Evolutionary conservation across 2,797 vertebrate genomes (phyloP).

Genomic region (Anas acuta): DNA sequence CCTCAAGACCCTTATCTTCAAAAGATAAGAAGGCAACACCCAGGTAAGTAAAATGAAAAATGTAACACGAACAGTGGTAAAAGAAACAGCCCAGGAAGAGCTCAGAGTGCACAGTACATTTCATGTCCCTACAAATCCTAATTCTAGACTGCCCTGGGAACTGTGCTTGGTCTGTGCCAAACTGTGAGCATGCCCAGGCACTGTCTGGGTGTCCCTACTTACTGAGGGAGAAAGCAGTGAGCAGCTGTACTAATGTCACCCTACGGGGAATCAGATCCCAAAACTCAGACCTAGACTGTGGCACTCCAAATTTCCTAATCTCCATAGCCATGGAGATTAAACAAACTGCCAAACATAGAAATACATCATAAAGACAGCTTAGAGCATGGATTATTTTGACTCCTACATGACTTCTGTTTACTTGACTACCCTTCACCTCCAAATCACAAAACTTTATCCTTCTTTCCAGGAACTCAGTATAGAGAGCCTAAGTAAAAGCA

Average conservation of each 20-base stretch:
- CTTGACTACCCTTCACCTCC: neutral
- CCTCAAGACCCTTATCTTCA: neutral
- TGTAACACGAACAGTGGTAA: neutral
- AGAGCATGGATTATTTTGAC: neutral
- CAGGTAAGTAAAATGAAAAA: neutral
- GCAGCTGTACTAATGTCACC: neutral
- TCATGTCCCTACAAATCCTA: neutral
- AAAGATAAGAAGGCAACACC: neutral
- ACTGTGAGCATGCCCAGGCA: neutral
- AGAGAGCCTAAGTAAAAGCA: neutral
- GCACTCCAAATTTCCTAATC: neutral
- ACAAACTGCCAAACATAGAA: neutral
- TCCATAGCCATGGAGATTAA: neutral
- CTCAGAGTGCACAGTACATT: neutral
- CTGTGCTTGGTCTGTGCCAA: too few relatives aligned
- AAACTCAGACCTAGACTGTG: neutral
- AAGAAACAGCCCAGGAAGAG: neutral
- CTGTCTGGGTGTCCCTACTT: neutral
- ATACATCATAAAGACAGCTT: neutral
- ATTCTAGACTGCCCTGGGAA: neutral
- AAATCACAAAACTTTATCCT: neutral
- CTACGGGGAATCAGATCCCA: neutral
- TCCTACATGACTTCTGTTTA: neutral
- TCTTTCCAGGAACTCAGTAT: neutral
- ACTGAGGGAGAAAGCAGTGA: neutral